Evolutionary conservation across 2,113 vertebrate species (phyloP).

Genomic region (Neogobius melanostomus): DNA sequence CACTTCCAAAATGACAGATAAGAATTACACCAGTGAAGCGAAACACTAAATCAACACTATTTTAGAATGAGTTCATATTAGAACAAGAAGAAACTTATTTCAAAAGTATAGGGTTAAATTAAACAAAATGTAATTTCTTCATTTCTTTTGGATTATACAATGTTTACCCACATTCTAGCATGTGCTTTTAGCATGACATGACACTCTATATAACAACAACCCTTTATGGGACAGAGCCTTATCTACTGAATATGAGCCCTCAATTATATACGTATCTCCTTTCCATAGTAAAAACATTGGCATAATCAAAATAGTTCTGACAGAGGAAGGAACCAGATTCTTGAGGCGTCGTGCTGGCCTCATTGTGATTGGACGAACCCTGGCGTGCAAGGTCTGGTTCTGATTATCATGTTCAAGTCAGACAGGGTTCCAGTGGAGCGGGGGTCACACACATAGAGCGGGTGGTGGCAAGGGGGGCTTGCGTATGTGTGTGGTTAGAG

Average conservation of each 20-base stretch:
- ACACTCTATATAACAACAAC: slow-evolving; percentile 34
- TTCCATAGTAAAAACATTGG: slow-evolving; percentile 9
- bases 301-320: slow-evolving; percentile 51
- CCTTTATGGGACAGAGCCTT: slow-evolving; percentile 18
- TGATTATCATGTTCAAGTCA: slow-evolving; percentile 66
- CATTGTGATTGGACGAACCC: slow-evolving; percentile 49
- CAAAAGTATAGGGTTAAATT: slow-evolving; percentile 5
- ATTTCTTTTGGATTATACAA: too few species aligned
- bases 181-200: slow-evolving; percentile 9
- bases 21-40: slow-evolving; percentile 6
- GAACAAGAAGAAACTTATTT: slow-evolving; percentile 36
- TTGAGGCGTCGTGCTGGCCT: slow-evolving; percentile 40
- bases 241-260: slow-evolving; percentile 28
- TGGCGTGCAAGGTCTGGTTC: slow-evolving; percentile 56
- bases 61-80: slow-evolving; percentile 14
- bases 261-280: slow-evolving; percentile 30
- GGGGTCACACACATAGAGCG: slow-evolving; percentile 4
- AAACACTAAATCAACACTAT: slow-evolving; percentile 44
- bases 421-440: slow-evolving; percentile 62
- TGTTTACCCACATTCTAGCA: slow-evolving; percentile 2
- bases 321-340: slow-evolving; percentile 29
- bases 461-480: not conserved
- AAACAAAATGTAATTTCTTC: too few species aligned
- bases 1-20: slow-evolving; percentile 7
- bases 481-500: not conserved